Evolutionary conservation across 1,140 invertebrate species (phyloP).

Genomic region (Procambarus virginalis): DNA sequence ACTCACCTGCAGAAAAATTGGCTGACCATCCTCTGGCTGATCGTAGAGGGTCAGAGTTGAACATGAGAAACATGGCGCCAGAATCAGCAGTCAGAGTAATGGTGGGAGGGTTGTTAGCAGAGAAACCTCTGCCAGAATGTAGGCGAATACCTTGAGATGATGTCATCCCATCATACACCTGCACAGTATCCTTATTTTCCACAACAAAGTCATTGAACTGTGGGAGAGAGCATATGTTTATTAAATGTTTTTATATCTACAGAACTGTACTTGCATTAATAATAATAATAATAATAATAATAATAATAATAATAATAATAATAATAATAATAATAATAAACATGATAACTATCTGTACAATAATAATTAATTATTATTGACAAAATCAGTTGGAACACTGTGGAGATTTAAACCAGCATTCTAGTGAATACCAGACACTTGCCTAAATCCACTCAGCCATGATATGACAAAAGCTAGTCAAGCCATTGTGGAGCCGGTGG

Average conservation of each 20-base stretch:
- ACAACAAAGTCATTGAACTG: constrained; percentile 66
- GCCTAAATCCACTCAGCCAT: too few species aligned
- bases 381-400: too few species aligned
- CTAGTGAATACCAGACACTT: too few species aligned
- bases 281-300: not conserved
- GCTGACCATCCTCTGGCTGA: constrained; percentile 90
- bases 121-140: constrained; percentile 92
- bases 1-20: constrained; percentile 89
- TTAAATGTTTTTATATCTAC: not conserved
- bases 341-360: not conserved
- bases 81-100: constrained; percentile 93
- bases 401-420: too few species aligned
- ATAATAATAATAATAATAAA: not conserved
- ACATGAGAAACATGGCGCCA: constrained; percentile 91
- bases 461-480: too few species aligned
- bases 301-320: too few species aligned
- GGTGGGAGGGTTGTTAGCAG: constrained; percentile 84
- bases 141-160: constrained; percentile 85
- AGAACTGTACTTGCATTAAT: too few species aligned
- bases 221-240: constrained; percentile 12
- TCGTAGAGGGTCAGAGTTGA: constrained; percentile 90
- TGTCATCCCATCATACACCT: constrained; percentile 90
- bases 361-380: too few species aligned
- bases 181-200: constrained; percentile 61
- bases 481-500: too few species aligned